Conservation (phyloP, 2,797 vertebrate species). For the Hylomyscus alleni region DNA sequence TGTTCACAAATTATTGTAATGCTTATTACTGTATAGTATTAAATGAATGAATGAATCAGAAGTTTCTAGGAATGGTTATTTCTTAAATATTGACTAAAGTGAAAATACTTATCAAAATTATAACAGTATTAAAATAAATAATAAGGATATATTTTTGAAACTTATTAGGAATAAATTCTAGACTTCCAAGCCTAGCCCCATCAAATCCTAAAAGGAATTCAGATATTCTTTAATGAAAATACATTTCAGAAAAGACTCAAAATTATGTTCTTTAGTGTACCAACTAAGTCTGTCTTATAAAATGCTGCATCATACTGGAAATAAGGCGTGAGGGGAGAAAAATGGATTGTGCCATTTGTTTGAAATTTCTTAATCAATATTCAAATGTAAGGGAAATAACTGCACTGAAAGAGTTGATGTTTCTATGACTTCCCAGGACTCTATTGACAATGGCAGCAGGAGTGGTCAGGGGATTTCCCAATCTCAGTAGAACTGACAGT, state of each 20-base stretch:
- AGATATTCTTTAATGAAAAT: conserved; percentile 36
- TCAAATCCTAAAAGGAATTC: background rate
- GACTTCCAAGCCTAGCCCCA: background rate
- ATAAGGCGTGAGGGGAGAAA: background rate
- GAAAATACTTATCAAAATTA: conserved; percentile 27
- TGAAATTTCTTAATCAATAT: background rate
- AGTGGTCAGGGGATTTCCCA: background rate
- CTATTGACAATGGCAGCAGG: background rate
- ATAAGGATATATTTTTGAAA: background rate
- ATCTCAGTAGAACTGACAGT: no score
- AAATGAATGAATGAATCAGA: conserved; percentile 19
- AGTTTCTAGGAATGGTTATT: background rate
- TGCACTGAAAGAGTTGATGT: background rate
- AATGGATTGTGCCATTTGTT: background rate
- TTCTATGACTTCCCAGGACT: background rate
- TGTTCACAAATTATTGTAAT: background rate
- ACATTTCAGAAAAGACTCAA: conserved; percentile 12
- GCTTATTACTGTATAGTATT: background rate
- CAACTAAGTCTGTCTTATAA: background rate
- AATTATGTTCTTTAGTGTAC: background rate
- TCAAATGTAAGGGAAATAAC: background rate
- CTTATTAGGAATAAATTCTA: background rate
- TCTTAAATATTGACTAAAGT: conserved; percentile 2
- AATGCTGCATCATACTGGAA: background rate
- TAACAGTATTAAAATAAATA: background rate